Percentiles rank a stretch among this genome's conserved stretches.
These are phyloP conservation scores for Pyrrhosoma nymphula DNA, from an alignment of 2,888 invertebrate species.

Conservation along the genomic window DNA sequence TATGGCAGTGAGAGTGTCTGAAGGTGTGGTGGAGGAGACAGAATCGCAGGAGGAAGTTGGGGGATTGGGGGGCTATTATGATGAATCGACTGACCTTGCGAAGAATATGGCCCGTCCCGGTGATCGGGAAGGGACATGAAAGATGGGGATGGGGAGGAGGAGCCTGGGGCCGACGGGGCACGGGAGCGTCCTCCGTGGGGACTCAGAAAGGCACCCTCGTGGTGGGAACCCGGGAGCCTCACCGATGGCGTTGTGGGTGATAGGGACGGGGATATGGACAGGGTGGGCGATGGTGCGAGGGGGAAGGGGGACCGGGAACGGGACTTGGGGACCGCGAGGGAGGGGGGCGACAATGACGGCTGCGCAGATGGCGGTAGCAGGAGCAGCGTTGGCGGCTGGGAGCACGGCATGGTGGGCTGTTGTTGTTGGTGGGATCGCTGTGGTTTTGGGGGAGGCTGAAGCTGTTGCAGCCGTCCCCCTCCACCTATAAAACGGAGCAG, in stretches of 20 bases:
- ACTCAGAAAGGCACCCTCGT: conserved; percentile 44
- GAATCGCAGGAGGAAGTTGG: not conserved
- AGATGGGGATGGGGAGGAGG: conserved; percentile 68
- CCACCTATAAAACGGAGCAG: conserved; percentile 68
- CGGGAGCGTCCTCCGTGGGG: conserved; percentile 59
- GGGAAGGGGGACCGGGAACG: conserved; percentile 58
- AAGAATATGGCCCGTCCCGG: conserved; percentile 69
- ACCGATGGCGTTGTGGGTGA: conserved; percentile 61
- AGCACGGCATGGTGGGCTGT: conserved; percentile 64
- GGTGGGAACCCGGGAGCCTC: conserved; percentile 56
- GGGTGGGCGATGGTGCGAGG: conserved; percentile 44
- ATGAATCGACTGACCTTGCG: conserved; percentile 69
- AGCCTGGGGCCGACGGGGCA: conserved; percentile 59
- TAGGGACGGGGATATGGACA: conserved; percentile 56
- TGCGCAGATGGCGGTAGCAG: conserved; percentile 69
- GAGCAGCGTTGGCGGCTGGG: conserved; percentile 70
- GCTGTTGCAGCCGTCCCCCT: conserved; percentile 62
- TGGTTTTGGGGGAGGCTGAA: conserved; percentile 81
- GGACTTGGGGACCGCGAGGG: conserved; percentile 61
- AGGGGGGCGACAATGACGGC: conserved; percentile 64
- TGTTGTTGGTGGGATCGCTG: conserved; percentile 81
- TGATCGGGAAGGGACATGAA: conserved; percentile 70
- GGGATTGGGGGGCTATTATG: conserved; percentile 13
- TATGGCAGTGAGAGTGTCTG: conserved; percentile 33
- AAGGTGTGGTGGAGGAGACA: conserved; percentile 25